A percentile compares a stretch with the other conserved stretches of the same genome.
Conservation (phyloP, 2,113 vertebrate genomes). For the Phaethon lepturus region DNA sequence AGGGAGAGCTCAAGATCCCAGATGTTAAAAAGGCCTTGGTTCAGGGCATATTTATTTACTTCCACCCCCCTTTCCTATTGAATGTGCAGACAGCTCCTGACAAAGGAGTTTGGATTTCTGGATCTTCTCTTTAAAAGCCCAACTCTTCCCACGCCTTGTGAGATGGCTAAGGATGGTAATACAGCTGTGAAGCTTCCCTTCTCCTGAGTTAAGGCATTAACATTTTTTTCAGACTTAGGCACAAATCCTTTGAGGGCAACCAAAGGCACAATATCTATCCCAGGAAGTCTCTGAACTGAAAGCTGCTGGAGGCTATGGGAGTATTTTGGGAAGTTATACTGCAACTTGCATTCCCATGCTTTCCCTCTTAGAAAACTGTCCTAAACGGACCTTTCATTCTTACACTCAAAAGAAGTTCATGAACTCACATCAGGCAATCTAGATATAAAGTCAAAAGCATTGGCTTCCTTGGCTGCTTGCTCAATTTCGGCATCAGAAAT, state of each 20-base stretch:
- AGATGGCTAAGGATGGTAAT: not conserved
- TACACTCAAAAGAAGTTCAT: not conserved
- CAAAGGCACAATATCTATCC: not conserved
- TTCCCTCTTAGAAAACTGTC: not conserved
- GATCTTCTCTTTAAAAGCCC: not conserved
- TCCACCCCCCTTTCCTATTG: not conserved
- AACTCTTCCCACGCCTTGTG: not conserved
- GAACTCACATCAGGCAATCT: conserved; percentile 74
- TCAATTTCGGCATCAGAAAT: conserved; percentile 75
- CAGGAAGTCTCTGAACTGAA: not conserved
- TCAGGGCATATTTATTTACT: not conserved
- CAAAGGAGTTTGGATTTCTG: not conserved
- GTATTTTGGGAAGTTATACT: not conserved
- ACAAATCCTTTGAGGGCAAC: not conserved
- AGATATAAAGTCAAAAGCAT: conserved; percentile 78
- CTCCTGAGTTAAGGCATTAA: not conserved
- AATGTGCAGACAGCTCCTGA: not conserved
- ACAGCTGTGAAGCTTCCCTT: not conserved
- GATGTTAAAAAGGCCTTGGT: not conserved
- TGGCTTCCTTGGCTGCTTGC: conserved; percentile 74
- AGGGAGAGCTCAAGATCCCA: not conserved
- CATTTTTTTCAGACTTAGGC: not conserved
- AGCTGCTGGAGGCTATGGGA: not conserved
- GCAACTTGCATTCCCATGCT: not conserved
- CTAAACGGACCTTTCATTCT: not conserved